phyloP scores from a whole-genome alignment of 2,113 vertebrate genomes.

The Kryptolebias marmoratus region DNA sequence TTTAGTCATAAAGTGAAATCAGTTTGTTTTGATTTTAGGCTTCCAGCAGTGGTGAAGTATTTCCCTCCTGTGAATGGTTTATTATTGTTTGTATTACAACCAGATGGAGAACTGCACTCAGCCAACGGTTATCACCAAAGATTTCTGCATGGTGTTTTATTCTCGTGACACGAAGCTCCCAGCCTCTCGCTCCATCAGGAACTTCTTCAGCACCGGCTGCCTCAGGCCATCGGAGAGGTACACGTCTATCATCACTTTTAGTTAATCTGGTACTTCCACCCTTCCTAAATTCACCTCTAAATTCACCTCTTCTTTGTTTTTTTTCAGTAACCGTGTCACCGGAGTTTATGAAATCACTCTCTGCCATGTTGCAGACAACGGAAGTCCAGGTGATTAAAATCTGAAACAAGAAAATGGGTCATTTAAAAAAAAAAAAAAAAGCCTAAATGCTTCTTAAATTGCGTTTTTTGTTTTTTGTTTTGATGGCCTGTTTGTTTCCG shows the following conservation, averaged over 20 bases:
- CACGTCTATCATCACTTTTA: neutral
- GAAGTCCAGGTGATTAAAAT: conserved; percentile 89
- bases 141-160: conserved; percentile 99
- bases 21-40: neutral
- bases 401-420: neutral
- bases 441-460: neutral
- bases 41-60: neutral
- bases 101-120: conserved; percentile 98
- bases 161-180: conserved; percentile 94
- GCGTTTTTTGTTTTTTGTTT: neutral
- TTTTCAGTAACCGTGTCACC: conserved; percentile 90
- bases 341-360: conserved; percentile 96
- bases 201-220: conserved; percentile 94
- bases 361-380: conserved; percentile 90
- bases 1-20: neutral
- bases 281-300: neutral
- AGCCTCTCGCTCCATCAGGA: conserved; percentile 94
- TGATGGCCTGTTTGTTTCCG: neutral
- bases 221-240: conserved; percentile 92
- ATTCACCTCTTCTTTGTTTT: conserved; percentile 1
- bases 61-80: neutral
- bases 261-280: neutral
- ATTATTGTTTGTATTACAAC: neutral
- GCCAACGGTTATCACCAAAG: conserved; percentile 95
- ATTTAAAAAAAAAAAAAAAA: neutral